Evolutionary conservation across 2,797 vertebrate genomes (phyloP).

Genomic region (Girardinus metallicus): DNA sequence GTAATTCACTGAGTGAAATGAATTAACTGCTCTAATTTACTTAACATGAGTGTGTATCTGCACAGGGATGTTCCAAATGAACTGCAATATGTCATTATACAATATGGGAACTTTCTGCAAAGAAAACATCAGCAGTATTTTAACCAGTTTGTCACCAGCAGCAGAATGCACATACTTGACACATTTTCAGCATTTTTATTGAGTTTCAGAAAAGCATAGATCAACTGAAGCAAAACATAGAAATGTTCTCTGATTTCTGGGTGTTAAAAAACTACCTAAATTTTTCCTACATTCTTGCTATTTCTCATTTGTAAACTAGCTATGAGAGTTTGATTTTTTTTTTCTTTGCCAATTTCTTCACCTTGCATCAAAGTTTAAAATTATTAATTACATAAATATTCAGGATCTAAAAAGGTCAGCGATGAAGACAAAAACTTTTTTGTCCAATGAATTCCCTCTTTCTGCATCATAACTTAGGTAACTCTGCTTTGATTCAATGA

Average conservation of each 20-base stretch:
- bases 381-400: slow-evolving; percentile 42
- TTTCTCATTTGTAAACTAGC: background rate
- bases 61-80: background rate
- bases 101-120: background rate
- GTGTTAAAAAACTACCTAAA: background rate
- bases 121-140: background rate
- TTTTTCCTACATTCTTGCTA: background rate
- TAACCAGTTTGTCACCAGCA: background rate
- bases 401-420: slow-evolving; percentile 37
- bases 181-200: too few species aligned
- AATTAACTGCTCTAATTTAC: too few species aligned
- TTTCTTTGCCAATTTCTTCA: background rate
- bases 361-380: background rate
- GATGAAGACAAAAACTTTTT: slow-evolving; percentile 41
- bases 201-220: background rate
- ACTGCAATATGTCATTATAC: background rate
- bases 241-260: background rate
- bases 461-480: slow-evolving; percentile 18
- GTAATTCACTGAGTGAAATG: too few species aligned
- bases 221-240: background rate
- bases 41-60: too few species aligned
- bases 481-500: slow-evolving; percentile 35
- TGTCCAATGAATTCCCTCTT: slow-evolving; percentile 23
- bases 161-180: background rate
- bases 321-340: background rate